phyloP scores from a whole-genome alignment of 2,888 invertebrate species.

The Bruchidius siliquastri region DNA sequence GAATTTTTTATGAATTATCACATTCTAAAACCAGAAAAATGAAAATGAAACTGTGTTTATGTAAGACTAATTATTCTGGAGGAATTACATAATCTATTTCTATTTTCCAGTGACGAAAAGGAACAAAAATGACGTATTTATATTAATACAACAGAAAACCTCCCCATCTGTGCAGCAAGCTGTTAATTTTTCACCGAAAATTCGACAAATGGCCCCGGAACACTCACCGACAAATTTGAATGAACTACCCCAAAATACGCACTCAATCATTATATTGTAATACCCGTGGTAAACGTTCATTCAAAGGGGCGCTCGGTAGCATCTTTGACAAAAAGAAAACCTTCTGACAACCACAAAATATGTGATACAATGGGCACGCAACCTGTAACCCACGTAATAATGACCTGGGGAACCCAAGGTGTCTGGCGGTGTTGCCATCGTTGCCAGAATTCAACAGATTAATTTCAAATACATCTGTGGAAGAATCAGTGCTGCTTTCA shows the following conservation, averaged over 20 bases:
- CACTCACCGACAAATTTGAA: not conserved
- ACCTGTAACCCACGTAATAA: not conserved
- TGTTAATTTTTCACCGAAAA: not conserved
- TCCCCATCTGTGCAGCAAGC: not conserved
- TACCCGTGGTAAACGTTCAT: not conserved
- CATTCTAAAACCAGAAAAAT: too few species aligned
- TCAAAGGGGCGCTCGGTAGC: not conserved
- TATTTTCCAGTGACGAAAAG: too few species aligned
- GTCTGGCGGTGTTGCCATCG: not conserved
- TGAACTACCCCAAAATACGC: not conserved
- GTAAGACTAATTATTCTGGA: too few species aligned
- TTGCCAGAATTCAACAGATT: too few species aligned
- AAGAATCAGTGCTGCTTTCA: too few species aligned
- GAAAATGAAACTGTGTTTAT: too few species aligned
- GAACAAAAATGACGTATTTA: too few species aligned
- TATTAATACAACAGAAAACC: not conserved
- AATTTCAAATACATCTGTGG: too few species aligned
- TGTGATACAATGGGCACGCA: not conserved
- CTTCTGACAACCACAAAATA: not conserved
- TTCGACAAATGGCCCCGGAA: not conserved
- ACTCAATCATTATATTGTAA: not conserved
- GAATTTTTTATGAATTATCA: too few species aligned
- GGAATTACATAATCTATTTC: too few species aligned
- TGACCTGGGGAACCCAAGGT: not conserved
- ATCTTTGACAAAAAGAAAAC: not conserved